Evolutionary conservation across 2,797 vertebrate species (phyloP).

Genomic region (Dendrocincla fuliginosa): DNA sequence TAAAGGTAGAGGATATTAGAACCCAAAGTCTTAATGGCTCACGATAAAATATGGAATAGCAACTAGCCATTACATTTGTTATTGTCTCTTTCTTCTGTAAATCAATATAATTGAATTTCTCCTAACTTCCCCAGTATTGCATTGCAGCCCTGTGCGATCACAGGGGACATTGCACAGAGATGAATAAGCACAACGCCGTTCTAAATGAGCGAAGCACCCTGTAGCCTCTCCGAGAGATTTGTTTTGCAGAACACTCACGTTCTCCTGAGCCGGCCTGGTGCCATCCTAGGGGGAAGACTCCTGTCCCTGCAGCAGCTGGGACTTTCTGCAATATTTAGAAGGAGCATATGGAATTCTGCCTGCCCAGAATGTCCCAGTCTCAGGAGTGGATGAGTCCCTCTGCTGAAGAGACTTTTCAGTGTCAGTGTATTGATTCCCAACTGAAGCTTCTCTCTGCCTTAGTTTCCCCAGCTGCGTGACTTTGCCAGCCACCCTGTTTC

Average conservation of each 20-base stretch:
- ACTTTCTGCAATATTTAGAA: background rate
- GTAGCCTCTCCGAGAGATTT: background rate
- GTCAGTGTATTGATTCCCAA: background rate
- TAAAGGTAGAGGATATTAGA: constrained; percentile 56
- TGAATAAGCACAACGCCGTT: constrained; percentile 14
- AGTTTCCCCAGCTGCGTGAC: background rate
- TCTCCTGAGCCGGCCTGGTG: background rate
- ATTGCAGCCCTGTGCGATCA: background rate
- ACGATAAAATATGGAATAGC: constrained; percentile 52
- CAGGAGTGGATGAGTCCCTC: background rate
- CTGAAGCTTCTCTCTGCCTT: background rate
- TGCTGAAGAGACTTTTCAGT: background rate
- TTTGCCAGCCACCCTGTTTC: background rate
- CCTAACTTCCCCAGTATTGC: constrained; percentile 31
- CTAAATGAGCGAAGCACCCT: constrained; percentile 6
- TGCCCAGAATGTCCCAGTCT: background rate
- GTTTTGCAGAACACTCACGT: background rate
- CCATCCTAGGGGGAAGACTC: background rate
- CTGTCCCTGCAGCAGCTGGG: background rate
- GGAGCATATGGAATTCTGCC: background rate
- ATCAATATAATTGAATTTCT: constrained; percentile 67
- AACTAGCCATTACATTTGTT: constrained; percentile 54
- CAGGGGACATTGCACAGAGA: constrained; percentile 41
- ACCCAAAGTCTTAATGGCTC: constrained; percentile 36
- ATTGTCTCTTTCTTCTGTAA: constrained; percentile 58